Evolutionary conservation across 2,113 vertebrate genomes (phyloP).

Genomic region (pig (Sus scrofa)): T2T-Sscrofa CM000820.6:18001001-18001500

Average conservation of each 20-base stretch:
- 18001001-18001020: conserved; percentile 91
- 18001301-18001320: conserved; percentile 90
- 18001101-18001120: conserved; percentile 92
- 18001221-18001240: conserved; percentile 89
- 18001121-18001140: conserved; percentile 90
- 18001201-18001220: conserved; percentile 90
- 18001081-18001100: conserved; percentile 96
- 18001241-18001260: conserved; percentile 90
- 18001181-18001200: conserved; percentile 90
- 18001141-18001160: conserved; percentile 90
- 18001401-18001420: conserved; percentile 87
- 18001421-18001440: conserved; percentile 88
- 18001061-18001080: conserved; percentile 92
- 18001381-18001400: conserved; percentile 90
- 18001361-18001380: conserved; percentile 89
- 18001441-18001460: conserved; percentile 90
- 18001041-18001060: conserved; percentile 93
- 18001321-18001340: conserved; percentile 90
- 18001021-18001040: conserved; percentile 93
- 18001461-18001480: conserved; percentile 81
- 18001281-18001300: conserved; percentile 91
- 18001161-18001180: conserved; percentile 91
- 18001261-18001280: conserved; percentile 90
- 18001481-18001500: conserved; percentile 87
- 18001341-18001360: conserved; percentile 91